Base-by-base conservation (phyloP, 2,113 vertebrate genomes). In the Carettochelys insculpta region DNA sequence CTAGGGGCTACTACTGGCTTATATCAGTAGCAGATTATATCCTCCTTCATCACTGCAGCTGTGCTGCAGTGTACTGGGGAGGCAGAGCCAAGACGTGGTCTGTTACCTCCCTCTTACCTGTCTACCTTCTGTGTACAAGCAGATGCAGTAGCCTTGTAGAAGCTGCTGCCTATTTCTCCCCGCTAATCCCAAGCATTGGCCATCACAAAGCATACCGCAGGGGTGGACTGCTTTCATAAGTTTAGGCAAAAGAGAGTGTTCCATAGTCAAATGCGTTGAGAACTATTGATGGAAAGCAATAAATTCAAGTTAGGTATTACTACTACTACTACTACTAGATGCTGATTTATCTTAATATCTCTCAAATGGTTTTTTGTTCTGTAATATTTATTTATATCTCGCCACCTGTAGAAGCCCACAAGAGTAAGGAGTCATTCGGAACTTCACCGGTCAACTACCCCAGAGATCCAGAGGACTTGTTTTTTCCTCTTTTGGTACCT, bases 11-110 rank as follows among this genome's bases (percentile, higher is more conserved):
- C 52, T 12, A 82, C 17, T 11, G 45, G 2, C 6, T 41, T 22
- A 0, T 0, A 1, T 47, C 73, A 17, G 53, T 43, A 50, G 34
- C n/a, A 3, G 5, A 1, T 1, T 12, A 6, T 2, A 2, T 0
- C 6, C 4, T 3, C n/a, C 31, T 5, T 22, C 38, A 1, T 7
- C 31, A 38, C 2, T 19, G 54, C 29, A 4, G 82, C 38, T 16
- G 17, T 0, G 58, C 47, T 7, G 16, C 20, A 51, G 10, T 2
- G 11, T 0, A 8, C 3, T 2, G 77, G 48, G 7, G 43, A 29
- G 24, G 12, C 20, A 45, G 71, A 75, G 24, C 41, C 71, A 45
- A 45, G 24, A 45, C 43, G 41, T 27, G 11, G 41, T 45, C 24
- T 75, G 6, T 73, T 68, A 68, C 8, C 61, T 68, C 20, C 19